Conservation (phyloP, 2,797 vertebrate genomes). For the Chrosomus eos region DNA sequence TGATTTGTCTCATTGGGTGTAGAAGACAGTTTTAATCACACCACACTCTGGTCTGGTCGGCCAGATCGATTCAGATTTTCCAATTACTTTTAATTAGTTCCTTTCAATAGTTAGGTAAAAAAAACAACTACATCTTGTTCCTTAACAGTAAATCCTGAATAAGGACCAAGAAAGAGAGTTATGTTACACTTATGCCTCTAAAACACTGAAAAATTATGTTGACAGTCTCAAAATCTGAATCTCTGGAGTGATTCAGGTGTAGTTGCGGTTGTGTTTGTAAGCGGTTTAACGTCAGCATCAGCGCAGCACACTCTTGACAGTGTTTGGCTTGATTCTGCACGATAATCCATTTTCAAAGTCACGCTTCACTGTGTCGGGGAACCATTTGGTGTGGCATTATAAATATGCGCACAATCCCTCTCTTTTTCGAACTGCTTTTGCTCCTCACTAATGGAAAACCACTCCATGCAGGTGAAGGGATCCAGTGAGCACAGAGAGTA, state of each 20-base stretch:
- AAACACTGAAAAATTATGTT: conserved; percentile 13
- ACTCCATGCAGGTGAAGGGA: conserved; percentile 36
- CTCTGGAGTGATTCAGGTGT: conserved; percentile 53
- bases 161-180: conserved; percentile 10
- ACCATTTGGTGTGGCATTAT: conserved; percentile 52
- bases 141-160: conserved; percentile 50
- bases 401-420: conserved; percentile 55
- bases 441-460: conserved; percentile 39
- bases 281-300: conserved; percentile 56
- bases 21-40: conserved; percentile 53
- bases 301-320: conserved; percentile 36
- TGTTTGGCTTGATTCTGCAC: conserved; percentile 55
- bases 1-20: conserved; percentile 43
- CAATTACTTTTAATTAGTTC: conserved; percentile 59
- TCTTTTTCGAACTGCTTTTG: conserved; percentile 35
- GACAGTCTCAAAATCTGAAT: conserved; percentile 21
- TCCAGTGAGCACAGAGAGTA: neutral
- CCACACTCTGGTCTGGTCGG: conserved; percentile 24
- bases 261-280: conserved; percentile 50
- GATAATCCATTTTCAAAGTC: conserved; percentile 65
- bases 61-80: conserved; percentile 52
- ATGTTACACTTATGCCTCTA: conserved; percentile 9
- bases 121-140: neutral
- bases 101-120: conserved; percentile 43
- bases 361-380: conserved; percentile 54